These are phyloP conservation scores for Edolisoma coerulescens DNA, from an alignment of 2,113 vertebrate genomes.

Conservation along the genomic window DNA sequence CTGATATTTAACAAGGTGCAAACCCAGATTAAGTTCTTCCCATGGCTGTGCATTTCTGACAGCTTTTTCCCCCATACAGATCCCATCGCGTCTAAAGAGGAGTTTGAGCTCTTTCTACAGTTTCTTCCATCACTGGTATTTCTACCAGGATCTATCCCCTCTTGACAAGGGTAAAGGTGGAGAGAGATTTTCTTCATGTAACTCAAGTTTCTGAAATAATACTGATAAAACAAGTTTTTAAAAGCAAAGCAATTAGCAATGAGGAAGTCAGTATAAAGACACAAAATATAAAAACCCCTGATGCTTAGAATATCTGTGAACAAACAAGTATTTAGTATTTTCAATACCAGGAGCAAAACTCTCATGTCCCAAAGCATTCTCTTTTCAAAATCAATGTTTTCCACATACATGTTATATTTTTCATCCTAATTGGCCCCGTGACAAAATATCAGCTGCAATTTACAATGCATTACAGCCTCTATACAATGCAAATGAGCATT, in stretches of 20 bases:
- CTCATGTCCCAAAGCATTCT: background rate
- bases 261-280: background rate
- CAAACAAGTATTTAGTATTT: background rate
- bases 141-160: background rate
- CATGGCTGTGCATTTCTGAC: background rate
- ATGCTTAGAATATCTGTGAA: background rate
- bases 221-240: background rate
- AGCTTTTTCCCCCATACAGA: background rate
- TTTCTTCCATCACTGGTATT: background rate
- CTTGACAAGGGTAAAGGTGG: background rate
- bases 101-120: background rate
- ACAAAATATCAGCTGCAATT: background rate
- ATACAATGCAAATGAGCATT: background rate
- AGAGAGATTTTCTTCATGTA: background rate
- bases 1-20: slow-evolving; percentile 26
- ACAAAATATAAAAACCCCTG: background rate
- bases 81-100: background rate
- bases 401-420: background rate
- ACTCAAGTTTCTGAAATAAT: background rate
- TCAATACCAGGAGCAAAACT: background rate
- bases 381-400: background rate
- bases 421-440: background rate
- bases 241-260: background rate
- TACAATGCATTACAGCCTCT: background rate
- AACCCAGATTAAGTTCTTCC: background rate